Evolutionary conservation across 2,797 vertebrate genomes (phyloP), one percentile per base, ranked within the genome.

Genomic region (Jordanella pulchra): DNA sequence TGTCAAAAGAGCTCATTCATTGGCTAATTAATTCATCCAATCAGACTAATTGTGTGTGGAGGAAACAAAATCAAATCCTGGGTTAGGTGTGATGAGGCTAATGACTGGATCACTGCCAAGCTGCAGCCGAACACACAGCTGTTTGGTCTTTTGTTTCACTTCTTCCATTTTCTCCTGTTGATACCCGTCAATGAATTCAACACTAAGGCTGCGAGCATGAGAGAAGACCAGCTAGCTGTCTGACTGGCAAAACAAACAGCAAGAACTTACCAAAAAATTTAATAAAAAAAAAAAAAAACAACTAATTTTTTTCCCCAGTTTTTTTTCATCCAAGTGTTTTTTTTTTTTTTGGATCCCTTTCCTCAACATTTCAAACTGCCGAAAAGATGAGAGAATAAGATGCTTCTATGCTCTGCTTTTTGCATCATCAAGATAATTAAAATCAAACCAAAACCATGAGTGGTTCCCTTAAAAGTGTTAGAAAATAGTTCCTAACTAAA

Each of bases 41-140:
- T 71, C 67, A 61, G 72, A 69, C 35, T 23, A 17, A 47, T 23
- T 60, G 45, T 17, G 65, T 66, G 67, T 28, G n/a, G 60, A 69
- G 82, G 76, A 73, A 76, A 73, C 28, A 55, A 74, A 30, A 0
- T 63, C 60, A 6, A 51, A 2, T 7, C 65, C 61, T 77, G 71
- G 68, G 76, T 71, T 44, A 54, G 65, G 76, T 72, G 69, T 73
- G 78, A 85, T 71, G 76, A 65, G 76, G 73, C 75, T 71, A 28
- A 64, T 70, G 69, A 78, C 80, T 64, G 68, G 35, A 23, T 51
- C 68, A 32, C 72, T 13, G 69, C 53, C 67, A 61, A 67, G 80
- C 65, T 71, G 6, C 2, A 70, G 74, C 55, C 2, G 42, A 69
- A 83, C 56, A 72, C 56, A 72, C 70, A 64, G 44, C 25, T 15